These are phyloP conservation scores for Lycocorax pyrrhopterus DNA, from an alignment of 2,113 vertebrate genomes.

Conservation along the genomic window DNA sequence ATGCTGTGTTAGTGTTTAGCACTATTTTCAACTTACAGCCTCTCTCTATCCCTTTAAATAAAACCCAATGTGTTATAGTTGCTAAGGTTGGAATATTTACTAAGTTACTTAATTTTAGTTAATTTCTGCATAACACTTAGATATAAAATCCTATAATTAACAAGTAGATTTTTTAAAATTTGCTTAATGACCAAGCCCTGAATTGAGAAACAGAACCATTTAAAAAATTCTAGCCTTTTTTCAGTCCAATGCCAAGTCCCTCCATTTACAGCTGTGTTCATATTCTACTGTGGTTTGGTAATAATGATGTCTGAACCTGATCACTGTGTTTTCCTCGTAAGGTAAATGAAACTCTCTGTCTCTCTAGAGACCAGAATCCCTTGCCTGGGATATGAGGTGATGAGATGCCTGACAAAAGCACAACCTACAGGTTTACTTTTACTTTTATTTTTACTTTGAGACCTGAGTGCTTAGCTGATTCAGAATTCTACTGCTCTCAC, in stretches of 20 bases:
- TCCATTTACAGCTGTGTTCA: not conserved
- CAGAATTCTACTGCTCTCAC: conserved; percentile 74
- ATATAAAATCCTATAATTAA: not conserved
- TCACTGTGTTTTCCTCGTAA: not conserved
- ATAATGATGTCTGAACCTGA: not conserved
- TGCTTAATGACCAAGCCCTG: not conserved
- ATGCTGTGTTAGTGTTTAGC: not conserved
- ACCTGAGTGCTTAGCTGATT: conserved; percentile 60
- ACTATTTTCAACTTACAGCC: not conserved
- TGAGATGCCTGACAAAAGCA: conserved; percentile 51
- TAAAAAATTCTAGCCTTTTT: not conserved
- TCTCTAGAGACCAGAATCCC: not conserved
- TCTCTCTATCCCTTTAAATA: not conserved
- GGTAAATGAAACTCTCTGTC: not conserved
- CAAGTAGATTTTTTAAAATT: not conserved
- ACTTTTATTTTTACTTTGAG: conserved; percentile 68
- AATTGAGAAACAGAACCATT: not conserved
- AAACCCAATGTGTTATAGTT: not conserved
- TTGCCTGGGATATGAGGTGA: conserved; percentile 61
- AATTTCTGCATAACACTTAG: not conserved
- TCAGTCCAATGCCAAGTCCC: not conserved
- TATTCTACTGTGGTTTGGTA: not conserved
- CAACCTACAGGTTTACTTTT: conserved; percentile 72
- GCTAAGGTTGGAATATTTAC: not conserved
- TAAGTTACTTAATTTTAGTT: not conserved